Base-by-base conservation (phyloP, 2,888 invertebrate species). In the Eudemis profundana region DNA sequence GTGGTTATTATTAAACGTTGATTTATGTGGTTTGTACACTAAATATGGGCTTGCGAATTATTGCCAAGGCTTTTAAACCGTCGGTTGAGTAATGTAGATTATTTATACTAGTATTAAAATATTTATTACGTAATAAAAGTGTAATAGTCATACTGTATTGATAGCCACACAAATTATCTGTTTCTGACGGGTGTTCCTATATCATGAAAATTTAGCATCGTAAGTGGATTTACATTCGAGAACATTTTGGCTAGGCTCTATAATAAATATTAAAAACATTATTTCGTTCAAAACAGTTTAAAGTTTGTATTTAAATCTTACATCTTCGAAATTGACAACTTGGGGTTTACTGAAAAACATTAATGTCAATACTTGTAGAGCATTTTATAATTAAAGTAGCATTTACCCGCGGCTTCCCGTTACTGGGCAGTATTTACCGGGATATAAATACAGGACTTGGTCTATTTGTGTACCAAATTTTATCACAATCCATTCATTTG, bases 1-100 rank as follows among this genome's bases (percentile, higher is more conserved):
- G 82, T 80, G 75, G 78, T 78, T 77, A 78, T 82, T 84, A 87
- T 87, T 85, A 84, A 70, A 76, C 68, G 68, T 70, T 78, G 85
- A 87, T 86, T 88, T 87, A 88, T 79, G 78, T 74, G 74, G 74
- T 78, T 72, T 72, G 71, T 67, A 74, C 70, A 72, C 77, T 81
- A 82, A 82, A 84, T 79, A 79, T 70, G 74, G 73, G 72, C 73
- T 40, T 47, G 51, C 61, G 50, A 61, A 67, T 62, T 67, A 64
- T 49, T 54, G 44, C 44, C 17, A 50, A 61, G 27, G 19, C 50
- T 65, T 57, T 61, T 61, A 65, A 65, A 65, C 44, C 19, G 59
- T 21, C 36, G 36, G 23, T 51, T 38, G 21, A 42, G 36, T 62
- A 62, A 42, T 50, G 44, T 57, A 50, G 21, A 50, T 64, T 57